Evolutionary conservation across 2,113 vertebrate genomes (phyloP), one percentile per base, ranked within the genome.

Genomic region (Oryzias woworae): DNA sequence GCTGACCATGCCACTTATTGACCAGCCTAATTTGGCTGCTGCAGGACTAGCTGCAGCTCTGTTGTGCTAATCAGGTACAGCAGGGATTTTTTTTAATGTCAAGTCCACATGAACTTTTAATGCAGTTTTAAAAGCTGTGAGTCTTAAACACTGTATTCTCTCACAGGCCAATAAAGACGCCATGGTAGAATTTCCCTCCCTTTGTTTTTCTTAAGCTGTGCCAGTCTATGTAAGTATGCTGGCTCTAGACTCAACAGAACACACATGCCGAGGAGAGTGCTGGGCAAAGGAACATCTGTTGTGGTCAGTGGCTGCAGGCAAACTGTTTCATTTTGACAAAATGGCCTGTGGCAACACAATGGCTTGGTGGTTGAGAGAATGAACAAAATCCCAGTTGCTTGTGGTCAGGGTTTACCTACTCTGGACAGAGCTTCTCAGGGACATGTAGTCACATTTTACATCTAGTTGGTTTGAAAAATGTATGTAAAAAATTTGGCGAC

Each of bases 191-290:
- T 79, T 80, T 84, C 85, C 85, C 76, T 82, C 45, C 58, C 76
- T 86, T 86, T 87, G 85, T 87, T 86, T 85, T 81, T 78, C 64
- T 86, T 79, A 67, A 51, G 6, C 82, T 71, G 81, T 84, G 84
- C 84, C 80, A 82, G 85, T 81, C 74, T 83, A 70, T 82, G 75
- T 82, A 70, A 85, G 71, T 82, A 70, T 77, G 77, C 86, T 89
- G 84, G 87, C 87, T 77, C 66, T 80, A 87, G 87, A 86, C 87
- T 89, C 88, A 88, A 89, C 88, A 87, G 81, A 87, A 88, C 86
- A 83, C 85, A 89, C 84, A 87, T 87, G 88, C 81, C 73, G 83
- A 73, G 71, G 72, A 78, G 85, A 80, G 77, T 47, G 69, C 63
- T 69, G 54, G 74, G 83, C 81, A 55, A 53, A 36, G 66, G 73